phyloP scores from a whole-genome alignment of 2,888 invertebrate species.

The Stenodera caucasica region DNA sequence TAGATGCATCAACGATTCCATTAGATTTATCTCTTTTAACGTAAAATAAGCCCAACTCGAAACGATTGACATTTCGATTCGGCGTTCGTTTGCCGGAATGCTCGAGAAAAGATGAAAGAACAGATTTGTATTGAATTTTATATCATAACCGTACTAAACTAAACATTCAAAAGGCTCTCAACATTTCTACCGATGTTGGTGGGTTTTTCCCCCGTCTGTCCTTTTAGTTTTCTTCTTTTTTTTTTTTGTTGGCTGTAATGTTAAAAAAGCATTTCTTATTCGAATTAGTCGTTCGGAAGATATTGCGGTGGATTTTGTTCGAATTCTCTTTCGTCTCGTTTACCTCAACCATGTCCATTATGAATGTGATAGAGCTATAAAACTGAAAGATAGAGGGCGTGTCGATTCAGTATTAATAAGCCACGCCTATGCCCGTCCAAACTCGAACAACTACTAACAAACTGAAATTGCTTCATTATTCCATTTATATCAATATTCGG shows the following conservation, averaged over 20 bases:
- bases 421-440: no score
- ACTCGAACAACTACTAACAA: no score
- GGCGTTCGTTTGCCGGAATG: not conserved
- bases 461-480: no score
- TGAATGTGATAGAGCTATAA: no score
- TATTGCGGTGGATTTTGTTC: slow-evolving; percentile 5
- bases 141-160: not conserved
- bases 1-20: not conserved
- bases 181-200: no score
- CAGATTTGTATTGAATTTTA: slow-evolving; percentile 4
- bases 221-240: not conserved
- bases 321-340: no score
- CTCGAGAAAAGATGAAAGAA: not conserved
- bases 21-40: not conserved
- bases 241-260: not conserved
- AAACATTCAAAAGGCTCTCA: not conserved
- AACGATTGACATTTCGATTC: not conserved
- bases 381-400: no score
- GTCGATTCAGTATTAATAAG: no score
- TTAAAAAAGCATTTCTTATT: not conserved
- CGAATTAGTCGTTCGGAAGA: not conserved
- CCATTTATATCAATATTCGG: no score
- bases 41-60: not conserved
- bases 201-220: no score
- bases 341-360: slow-evolving; percentile 35